phyloP scores from a whole-genome alignment of 1,140 invertebrate genomes.

The Piezodorus guildinii region DNA sequence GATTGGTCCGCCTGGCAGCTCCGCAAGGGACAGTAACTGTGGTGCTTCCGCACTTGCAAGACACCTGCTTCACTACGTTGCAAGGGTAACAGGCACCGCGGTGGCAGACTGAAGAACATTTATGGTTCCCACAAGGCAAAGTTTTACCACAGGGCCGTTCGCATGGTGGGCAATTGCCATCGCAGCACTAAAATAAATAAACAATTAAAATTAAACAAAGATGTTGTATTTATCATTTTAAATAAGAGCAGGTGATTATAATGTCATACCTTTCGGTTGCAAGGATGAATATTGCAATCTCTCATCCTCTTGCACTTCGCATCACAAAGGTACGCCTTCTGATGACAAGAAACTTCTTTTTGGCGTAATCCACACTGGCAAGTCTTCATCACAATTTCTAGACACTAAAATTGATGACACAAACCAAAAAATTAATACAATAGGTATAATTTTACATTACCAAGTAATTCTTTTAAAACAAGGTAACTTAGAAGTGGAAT shows the following conservation, averaged over 20 bases:
- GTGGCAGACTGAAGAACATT: slow-evolving; percentile 76
- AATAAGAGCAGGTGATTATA: background rate
- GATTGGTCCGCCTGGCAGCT: slow-evolving; percentile 57
- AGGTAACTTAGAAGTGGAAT: too few species aligned
- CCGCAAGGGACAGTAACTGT: slow-evolving; percentile 77
- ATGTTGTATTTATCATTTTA: background rate
- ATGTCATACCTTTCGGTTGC: slow-evolving; percentile 60
- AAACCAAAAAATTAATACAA: too few species aligned
- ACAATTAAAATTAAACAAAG: slow-evolving; percentile 11
- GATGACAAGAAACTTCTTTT: slow-evolving; percentile 72
- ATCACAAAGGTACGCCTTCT: slow-evolving; percentile 77
- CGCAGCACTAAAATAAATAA: slow-evolving; percentile 53
- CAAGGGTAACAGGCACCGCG: slow-evolving; percentile 86
- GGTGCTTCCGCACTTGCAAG: slow-evolving; percentile 71
- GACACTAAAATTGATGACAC: slow-evolving; percentile 43
- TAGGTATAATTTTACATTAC: too few species aligned
- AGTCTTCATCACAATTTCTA: slow-evolving; percentile 63
- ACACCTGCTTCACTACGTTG: slow-evolving; percentile 57
- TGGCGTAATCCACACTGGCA: slow-evolving; percentile 69
- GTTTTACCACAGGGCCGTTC: slow-evolving; percentile 76
- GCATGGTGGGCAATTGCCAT: slow-evolving; percentile 72
- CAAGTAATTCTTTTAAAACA: too few species aligned
- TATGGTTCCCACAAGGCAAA: slow-evolving; percentile 76
- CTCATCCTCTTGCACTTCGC: slow-evolving; percentile 72
- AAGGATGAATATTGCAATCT: slow-evolving; percentile 75